Evolutionary conservation across 2,888 invertebrate species (phyloP).

Genomic region (Aphrophora alni): DNA sequence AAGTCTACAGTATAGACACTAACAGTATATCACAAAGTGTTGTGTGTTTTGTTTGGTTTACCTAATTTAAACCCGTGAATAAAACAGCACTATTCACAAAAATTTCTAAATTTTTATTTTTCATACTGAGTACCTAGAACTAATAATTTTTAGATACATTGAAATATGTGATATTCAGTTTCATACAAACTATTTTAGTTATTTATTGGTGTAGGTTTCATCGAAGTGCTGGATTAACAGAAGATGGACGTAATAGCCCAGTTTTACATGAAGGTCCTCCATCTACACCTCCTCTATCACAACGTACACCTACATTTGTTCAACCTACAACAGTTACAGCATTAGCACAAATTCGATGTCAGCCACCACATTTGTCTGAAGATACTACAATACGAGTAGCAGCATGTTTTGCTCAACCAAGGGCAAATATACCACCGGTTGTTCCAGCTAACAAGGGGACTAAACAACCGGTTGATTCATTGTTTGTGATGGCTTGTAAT

Average conservation of each 20-base stretch:
- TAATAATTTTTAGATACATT: too few relatives aligned
- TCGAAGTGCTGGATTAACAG: conserved; percentile 89
- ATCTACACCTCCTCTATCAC: conserved; percentile 35
- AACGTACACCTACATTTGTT: conserved; percentile 2
- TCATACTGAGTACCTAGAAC: too few relatives aligned
- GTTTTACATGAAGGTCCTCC: conserved; percentile 54
- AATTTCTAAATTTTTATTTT: too few relatives aligned
- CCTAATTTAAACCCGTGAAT: too few relatives aligned
- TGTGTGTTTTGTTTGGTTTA: too few relatives aligned
- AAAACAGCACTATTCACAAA: too few relatives aligned
- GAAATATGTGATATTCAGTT: too few relatives aligned
- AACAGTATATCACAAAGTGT: too few relatives aligned
- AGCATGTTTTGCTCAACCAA: conserved; percentile 70
- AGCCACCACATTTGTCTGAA: conserved; percentile 54
- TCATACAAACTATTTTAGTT: too few relatives aligned
- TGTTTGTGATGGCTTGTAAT: conserved; percentile 88
- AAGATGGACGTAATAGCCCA: conserved; percentile 75
- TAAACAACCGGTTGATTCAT: conserved; percentile 66
- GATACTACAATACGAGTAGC: conserved; percentile 52
- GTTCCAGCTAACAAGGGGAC: conserved; percentile 7
- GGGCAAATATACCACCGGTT: conserved; percentile 40
- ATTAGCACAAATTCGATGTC: conserved; percentile 46
- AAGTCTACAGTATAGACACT: too few relatives aligned
- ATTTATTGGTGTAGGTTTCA: conserved; percentile 76
- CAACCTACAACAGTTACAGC: conserved; percentile 42